Evolutionary conservation across 2,797 vertebrate species (phyloP).

Genomic region (Xenops minutus): DNA sequence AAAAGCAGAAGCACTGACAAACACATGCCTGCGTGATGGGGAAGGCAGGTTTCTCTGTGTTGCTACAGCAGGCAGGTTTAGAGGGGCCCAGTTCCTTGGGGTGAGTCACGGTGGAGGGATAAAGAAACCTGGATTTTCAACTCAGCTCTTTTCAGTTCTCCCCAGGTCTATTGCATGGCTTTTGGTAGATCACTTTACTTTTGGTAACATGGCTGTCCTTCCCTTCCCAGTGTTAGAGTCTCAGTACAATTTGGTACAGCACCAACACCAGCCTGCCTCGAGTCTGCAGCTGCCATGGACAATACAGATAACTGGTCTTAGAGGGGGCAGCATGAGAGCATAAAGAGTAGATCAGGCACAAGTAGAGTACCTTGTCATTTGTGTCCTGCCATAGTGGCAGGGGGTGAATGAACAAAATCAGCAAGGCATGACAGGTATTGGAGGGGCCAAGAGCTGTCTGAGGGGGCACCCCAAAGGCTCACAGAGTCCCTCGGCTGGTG

Average conservation of each 20-base stretch:
- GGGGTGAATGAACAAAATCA: not conserved
- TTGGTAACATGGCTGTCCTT: no score
- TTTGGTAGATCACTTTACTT: not conserved
- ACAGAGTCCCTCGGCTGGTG: not conserved
- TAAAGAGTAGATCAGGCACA: not conserved
- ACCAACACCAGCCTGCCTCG: not conserved
- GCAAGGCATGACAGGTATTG: not conserved
- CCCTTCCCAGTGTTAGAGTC: no score
- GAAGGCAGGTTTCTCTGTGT: not conserved
- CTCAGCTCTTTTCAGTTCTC: not conserved
- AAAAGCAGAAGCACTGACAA: not conserved
- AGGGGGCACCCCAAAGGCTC: not conserved
- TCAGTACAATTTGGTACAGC: no score
- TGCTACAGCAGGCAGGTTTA: not conserved
- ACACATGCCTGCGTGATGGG: accelerated
- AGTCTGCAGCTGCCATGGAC: no score
- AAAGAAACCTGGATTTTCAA: not conserved
- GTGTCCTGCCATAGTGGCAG: not conserved
- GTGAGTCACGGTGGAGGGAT: not conserved
- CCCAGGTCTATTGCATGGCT: not conserved
- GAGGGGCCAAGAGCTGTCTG: not conserved
- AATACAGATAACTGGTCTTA: not conserved
- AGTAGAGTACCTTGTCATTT: not conserved
- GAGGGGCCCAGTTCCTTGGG: not conserved
- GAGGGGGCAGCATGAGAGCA: not conserved